phyloP scores from a whole-genome alignment of 2,113 vertebrate species.

The Dicaeum eximium region DNA sequence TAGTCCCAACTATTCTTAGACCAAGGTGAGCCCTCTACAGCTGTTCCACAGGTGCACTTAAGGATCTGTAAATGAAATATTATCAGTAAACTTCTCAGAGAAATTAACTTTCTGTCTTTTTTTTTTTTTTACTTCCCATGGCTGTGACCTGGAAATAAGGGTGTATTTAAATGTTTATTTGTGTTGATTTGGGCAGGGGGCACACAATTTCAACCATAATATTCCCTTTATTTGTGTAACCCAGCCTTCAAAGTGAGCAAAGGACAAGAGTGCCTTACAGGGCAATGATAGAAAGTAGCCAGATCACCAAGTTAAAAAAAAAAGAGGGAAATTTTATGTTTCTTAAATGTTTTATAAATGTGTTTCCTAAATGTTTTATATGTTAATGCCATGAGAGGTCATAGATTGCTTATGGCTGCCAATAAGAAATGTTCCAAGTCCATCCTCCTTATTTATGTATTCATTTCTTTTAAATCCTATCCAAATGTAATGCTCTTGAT shows the following conservation, averaged over 20 bases:
- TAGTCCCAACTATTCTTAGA: neutral
- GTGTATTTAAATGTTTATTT: neutral
- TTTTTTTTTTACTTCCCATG: neutral
- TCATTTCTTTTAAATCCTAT: neutral
- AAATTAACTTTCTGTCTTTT: neutral
- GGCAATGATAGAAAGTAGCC: neutral
- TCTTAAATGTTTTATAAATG: neutral
- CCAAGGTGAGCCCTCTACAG: neutral
- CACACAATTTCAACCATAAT: neutral
- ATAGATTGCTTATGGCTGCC: neutral
- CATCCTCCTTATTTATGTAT: neutral
- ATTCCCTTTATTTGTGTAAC: neutral
- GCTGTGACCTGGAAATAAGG: neutral
- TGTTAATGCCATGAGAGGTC: accelerated
- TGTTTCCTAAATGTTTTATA: neutral
- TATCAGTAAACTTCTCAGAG: neutral
- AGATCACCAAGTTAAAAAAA: neutral
- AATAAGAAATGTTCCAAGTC: neutral
- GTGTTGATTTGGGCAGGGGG: neutral
- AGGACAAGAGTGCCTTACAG: neutral
- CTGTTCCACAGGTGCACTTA: neutral
- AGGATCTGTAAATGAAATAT: neutral
- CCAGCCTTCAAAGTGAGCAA: neutral
- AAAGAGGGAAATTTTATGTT: neutral
- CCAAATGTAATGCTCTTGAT: neutral